Conservation (phyloP, 2,888 invertebrate genomes). For the Fragum fragum region DNA sequence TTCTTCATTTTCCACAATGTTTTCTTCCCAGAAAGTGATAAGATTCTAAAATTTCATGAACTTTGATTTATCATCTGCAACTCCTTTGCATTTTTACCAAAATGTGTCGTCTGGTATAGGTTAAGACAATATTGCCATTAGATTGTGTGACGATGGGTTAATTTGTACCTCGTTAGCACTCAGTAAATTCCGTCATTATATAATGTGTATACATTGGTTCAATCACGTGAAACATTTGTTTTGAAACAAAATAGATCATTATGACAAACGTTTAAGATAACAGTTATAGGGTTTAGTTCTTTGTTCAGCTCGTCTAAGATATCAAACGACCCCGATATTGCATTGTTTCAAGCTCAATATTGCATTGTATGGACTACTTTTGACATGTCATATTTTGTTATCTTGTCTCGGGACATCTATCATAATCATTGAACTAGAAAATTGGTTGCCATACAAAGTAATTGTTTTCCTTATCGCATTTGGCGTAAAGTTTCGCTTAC, state of each 20-base stretch:
- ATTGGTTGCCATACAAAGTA: constrained; percentile 16
- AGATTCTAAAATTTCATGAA: too few species aligned
- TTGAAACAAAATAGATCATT: constrained; percentile 3
- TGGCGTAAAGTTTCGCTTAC: background rate
- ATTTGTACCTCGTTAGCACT: too few species aligned
- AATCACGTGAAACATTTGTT: too few species aligned
- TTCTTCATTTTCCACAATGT: too few species aligned
- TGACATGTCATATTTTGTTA: constrained; percentile 37
- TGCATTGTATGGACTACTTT: constrained; percentile 23
- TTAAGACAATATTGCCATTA: too few species aligned
- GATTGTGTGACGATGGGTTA: too few species aligned
- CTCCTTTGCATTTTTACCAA: too few species aligned
- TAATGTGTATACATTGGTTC: too few species aligned
- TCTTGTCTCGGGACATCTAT: constrained; percentile 53
- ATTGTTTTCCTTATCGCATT: constrained; percentile 21
- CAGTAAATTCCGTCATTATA: too few species aligned
- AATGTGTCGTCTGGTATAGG: too few species aligned
- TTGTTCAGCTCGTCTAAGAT: background rate
- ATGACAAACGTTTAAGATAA: background rate
- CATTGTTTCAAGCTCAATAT: constrained; percentile 14
- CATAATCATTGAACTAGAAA: constrained; percentile 40
- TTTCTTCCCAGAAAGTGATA: too few species aligned
- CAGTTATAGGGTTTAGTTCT: background rate
- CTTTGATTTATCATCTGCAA: too few species aligned
- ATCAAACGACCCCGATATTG: background rate